Base-by-base conservation (phyloP, 2,113 vertebrate genomes). In the Crocuta crocuta region DNA sequence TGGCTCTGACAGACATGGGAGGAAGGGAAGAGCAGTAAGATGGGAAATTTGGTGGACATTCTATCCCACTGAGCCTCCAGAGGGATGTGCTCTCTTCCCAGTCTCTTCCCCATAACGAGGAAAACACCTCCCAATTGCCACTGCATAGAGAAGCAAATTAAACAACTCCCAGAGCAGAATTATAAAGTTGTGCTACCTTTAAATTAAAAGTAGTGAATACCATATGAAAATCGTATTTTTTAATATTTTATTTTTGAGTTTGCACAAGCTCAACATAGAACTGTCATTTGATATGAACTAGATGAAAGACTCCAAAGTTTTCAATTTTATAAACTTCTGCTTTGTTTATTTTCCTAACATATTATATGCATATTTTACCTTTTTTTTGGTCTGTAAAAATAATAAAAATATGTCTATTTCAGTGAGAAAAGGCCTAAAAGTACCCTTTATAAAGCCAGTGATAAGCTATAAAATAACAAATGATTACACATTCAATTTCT, bases 181-280 rank as follows among this genome's bases (percentile, higher is more conserved):
- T 45, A 79, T 10, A 91, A 95, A 79, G 23, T 45, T 61, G 87
- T 91, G 2, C 43, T 81, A 19, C 92, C 65, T 94, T 82, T 61
- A 48, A 5, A 79, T 78, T 90, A 66, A 98, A 97, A 94, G 81
- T 87, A 84, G 15, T 92, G 65, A 33, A 33, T 48, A 31, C 2
- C 35, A 79, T 28, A 28, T 94, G 33, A 84, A 96, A 94, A 55
- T 58, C 82, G 78, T 55, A 61, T 66, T 33, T 93, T 58, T 88
- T 24, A 84, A 89, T 68, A 70, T 70, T 96, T 84, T 11, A 15
- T 81, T 74, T 97, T 58, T 84, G 43, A 92, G 63, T 94, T 48
- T 93, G 68, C 23, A 90, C 35, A 94, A 92, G 96, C 13, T 35
- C 79, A 92, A 94, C 26, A 17, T 28, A 11, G 78, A 81, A 85